Evolutionary conservation across 2,113 vertebrate genomes (phyloP).

Genomic region (Corythoichthys intestinalis): DNA sequence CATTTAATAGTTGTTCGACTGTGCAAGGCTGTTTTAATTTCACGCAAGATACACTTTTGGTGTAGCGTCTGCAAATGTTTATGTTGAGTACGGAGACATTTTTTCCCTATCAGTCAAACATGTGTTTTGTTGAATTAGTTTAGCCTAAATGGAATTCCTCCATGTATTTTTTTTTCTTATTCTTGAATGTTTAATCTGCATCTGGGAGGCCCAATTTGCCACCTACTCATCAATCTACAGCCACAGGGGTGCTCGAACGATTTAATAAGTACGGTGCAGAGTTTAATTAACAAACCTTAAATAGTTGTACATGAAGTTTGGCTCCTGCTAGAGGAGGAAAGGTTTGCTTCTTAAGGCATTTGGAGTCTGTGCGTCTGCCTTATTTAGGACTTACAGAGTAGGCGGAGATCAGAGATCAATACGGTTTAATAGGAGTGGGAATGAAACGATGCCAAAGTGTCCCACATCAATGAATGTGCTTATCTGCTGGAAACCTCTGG

Average conservation of each 20-base stretch:
- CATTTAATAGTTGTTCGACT: conserved; percentile 61
- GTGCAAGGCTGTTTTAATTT: conserved; percentile 65
- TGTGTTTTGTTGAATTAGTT: background rate
- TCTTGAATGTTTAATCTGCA: background rate
- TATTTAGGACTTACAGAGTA: conserved; percentile 60
- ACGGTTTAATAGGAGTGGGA: conserved; percentile 66
- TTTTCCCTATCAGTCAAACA: background rate
- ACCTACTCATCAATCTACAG: background rate
- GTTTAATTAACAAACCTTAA: conserved; percentile 61
- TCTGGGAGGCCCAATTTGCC: background rate
- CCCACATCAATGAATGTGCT: conserved; percentile 72
- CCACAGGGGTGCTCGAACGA: background rate
- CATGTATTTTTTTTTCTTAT: background rate
- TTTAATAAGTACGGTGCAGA: conserved; percentile 5
- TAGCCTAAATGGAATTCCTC: background rate
- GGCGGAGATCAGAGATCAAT: conserved; percentile 65
- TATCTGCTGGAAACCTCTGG: conserved; percentile 64
- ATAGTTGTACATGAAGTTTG: conserved; percentile 16
- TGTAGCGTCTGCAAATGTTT: conserved; percentile 43
- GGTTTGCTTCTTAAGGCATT: conserved; percentile 4
- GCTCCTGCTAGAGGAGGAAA: conserved; percentile 30
- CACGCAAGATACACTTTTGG: conserved; percentile 59
- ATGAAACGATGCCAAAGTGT: conserved; percentile 66
- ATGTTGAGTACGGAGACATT: conserved; percentile 19
- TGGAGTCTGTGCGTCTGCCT: conserved; percentile 50